Conservation (phyloP, 2,888 invertebrate species). For the Stenurella melanura region DNA sequence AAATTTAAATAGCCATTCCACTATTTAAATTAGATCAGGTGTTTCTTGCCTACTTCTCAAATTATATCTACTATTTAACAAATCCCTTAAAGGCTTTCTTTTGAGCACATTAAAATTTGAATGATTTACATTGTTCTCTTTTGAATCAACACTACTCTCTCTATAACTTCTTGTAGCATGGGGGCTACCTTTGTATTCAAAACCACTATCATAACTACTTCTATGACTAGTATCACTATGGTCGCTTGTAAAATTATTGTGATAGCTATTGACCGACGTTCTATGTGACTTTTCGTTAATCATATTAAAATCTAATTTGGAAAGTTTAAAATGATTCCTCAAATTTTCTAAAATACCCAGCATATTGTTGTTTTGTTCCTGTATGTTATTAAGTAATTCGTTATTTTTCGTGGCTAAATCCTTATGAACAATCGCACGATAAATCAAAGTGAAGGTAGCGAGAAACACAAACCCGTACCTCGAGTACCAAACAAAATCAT, state of each 20-base stretch:
- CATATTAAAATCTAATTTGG: conserved; percentile 45
- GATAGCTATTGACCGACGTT: background rate
- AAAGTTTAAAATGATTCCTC: conserved; percentile 42
- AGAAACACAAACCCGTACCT: conserved; percentile 71
- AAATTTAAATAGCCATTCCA: background rate
- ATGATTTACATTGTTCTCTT: conserved; percentile 39
- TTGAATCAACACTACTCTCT: conserved; percentile 32
- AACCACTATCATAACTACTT: conserved; percentile 26
- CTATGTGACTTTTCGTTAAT: conserved; percentile 43
- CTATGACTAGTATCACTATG: conserved; percentile 4
- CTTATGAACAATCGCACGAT: conserved; percentile 69
- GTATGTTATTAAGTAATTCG: conserved; percentile 71
- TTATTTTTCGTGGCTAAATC: conserved; percentile 73
- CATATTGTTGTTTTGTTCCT: conserved; percentile 68
- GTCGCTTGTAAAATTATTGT: background rate
- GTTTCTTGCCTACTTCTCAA: conserved; percentile 49
- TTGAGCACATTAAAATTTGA: background rate
- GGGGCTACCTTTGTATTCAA: conserved; percentile 30
- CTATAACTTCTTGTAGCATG: conserved; percentile 13
- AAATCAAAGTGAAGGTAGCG: conserved; percentile 67
- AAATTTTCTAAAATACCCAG: conserved; percentile 54
- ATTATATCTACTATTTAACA: conserved; percentile 50
- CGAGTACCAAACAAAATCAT: conserved; percentile 72
- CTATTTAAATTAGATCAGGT: background rate
- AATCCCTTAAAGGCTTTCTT: conserved; percentile 30